Conservation (phyloP, 2,113 vertebrate genomes). For the Nibea albiflora region DNA sequence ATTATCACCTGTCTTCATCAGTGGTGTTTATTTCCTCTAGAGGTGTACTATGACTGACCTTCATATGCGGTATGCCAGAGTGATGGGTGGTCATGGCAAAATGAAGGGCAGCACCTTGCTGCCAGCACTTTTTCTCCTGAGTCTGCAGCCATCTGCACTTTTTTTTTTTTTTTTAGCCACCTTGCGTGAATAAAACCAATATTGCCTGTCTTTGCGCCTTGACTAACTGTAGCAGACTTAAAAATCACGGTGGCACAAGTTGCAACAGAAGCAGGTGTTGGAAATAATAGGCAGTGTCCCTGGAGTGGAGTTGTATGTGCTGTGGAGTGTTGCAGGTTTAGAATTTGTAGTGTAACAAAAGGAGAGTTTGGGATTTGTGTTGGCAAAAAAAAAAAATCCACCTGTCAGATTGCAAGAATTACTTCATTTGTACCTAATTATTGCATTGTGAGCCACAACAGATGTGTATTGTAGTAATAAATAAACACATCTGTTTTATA, state of each 20-base stretch:
- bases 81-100: neutral
- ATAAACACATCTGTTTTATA: neutral
- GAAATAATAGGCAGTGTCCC: slow-evolving; percentile 27
- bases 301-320: slow-evolving; percentile 3
- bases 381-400: neutral
- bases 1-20: neutral
- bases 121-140: slow-evolving; percentile 38
- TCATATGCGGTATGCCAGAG: neutral
- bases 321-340: slow-evolving; percentile 6
- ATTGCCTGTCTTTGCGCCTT: slow-evolving; percentile 11
- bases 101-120: slow-evolving; percentile 25
- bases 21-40: neutral
- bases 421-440: too few relatives aligned
- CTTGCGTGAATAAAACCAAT: slow-evolving; percentile 20
- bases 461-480: neutral
- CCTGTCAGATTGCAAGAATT: neutral
- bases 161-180: neutral
- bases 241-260: slow-evolving; percentile 35
- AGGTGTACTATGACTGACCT: slow-evolving; percentile 16
- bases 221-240: slow-evolving; percentile 17
- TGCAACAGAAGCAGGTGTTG: slow-evolving; percentile 52
- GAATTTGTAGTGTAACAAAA: neutral
- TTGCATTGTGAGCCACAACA: neutral
- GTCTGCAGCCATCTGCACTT: slow-evolving; percentile 55
- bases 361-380: slow-evolving; percentile 4